phyloP scores from a whole-genome alignment of 2,888 invertebrate species.

The Trichogramma evanescens region DNA sequence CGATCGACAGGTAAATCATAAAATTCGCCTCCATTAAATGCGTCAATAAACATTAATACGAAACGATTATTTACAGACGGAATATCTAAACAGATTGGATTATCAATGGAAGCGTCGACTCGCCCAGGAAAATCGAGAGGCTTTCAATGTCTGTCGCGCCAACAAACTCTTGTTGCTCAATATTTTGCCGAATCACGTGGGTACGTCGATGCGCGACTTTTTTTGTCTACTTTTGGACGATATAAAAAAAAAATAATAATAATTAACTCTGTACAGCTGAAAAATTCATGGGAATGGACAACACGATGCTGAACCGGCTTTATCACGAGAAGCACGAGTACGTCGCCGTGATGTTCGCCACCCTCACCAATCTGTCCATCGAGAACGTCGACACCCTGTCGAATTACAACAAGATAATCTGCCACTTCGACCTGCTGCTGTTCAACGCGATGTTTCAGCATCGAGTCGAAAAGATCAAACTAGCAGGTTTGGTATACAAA shows the following conservation, averaged over 20 bases:
- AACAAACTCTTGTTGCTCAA: constrained; percentile 86
- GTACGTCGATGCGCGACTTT: constrained; percentile 45
- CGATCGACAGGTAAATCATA: constrained; percentile 64
- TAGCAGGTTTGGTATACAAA: constrained; percentile 65
- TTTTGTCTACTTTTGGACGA: not conserved
- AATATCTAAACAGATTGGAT: constrained; percentile 82
- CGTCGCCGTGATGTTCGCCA: constrained; percentile 95
- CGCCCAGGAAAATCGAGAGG: constrained; percentile 75
- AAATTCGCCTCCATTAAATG: not conserved
- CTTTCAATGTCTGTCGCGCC: constrained; percentile 75
- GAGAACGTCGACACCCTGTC: constrained; percentile 58
- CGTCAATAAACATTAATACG: not conserved
- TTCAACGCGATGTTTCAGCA: constrained; percentile 55
- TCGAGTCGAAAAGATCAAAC: constrained; percentile 91
- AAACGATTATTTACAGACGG: constrained; percentile 50
- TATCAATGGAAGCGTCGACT: constrained; percentile 73
- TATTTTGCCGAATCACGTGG: constrained; percentile 88
- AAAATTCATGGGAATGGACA: constrained; percentile 65
- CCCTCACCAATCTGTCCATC: constrained; percentile 71
- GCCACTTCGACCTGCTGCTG: constrained; percentile 83
- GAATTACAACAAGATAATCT: constrained; percentile 80
- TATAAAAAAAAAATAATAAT: too few relatives aligned
- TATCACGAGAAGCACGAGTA: constrained; percentile 84
- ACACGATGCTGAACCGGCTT: constrained; percentile 63
- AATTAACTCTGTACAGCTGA: constrained; percentile 56